Conservation (phyloP, 2,113 vertebrate genomes). For the Eretmochelys imbricata region DNA sequence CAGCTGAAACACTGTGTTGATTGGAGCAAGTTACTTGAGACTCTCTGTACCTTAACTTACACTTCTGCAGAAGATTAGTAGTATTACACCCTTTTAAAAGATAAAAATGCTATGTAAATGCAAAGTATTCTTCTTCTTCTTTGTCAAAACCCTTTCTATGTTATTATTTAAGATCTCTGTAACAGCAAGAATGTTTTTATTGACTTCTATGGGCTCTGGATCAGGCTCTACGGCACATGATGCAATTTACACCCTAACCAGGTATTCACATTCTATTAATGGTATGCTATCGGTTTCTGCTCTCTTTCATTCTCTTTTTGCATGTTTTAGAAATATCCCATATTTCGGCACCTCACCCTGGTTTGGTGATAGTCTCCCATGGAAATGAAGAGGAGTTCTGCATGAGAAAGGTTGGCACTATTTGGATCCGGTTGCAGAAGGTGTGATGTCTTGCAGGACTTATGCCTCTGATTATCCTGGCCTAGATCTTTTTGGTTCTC, state of each 20-base stretch:
- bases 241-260: background rate
- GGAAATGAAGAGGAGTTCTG: background rate
- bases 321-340: background rate
- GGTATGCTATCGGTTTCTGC: background rate
- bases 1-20: background rate
- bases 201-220: background rate
- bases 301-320: background rate
- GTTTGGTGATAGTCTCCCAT: background rate
- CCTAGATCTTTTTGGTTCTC: background rate
- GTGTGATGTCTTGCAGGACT: background rate
- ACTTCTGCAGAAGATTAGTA: background rate
- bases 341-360: background rate
- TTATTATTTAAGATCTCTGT: background rate
- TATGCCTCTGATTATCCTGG: background rate
- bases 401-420: background rate
- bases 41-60: background rate
- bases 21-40: background rate
- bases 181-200: background rate
- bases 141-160: background rate
- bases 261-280: background rate
- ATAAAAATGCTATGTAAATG: background rate
- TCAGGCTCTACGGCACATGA: rapidly evolving
- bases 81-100: background rate
- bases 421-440: background rate
- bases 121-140: background rate